Evolutionary conservation across 2,888 invertebrate species (phyloP), one percentile per base, ranked within the genome.

Genomic region (Pheosia gnoma): DNA sequence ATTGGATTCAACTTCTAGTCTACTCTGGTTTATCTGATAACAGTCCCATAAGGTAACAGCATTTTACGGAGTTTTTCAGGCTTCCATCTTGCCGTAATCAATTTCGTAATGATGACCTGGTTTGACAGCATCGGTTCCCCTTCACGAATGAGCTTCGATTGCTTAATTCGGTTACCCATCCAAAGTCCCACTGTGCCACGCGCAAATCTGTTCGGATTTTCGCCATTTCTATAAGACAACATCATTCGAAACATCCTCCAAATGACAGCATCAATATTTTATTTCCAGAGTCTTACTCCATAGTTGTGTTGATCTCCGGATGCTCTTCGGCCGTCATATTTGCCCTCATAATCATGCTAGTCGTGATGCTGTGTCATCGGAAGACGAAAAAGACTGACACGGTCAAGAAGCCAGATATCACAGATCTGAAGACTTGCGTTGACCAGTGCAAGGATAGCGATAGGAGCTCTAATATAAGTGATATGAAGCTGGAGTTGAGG

Each of bases 381-480:
- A 95, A 94, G 76, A 90, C 88, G 47, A 93, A 92, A 66, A 95
- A 94, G 78, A 77, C 79, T 0, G 88, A 88, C n/a, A 38, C 54
- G n/a, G 95, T 94, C 1, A 90, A 94, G 78, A 95, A 96, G 75
- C 95, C 95, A 0, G 95, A 95, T 52, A 84, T 94, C 8, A 90
- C 91, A 0, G 85, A 89, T 47, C 66, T 91, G 60, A 92, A 91
- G 70, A 83, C 78, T 0, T 86, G 86, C 49, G 82, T 82, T 0
- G 88, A 90, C 49, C 84, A 83, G 58, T 95, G 94, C 70, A 96
- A 96, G 72, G 96, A 96, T 82, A 97, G 97, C 59, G 98, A 98
- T 86, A 94, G 97, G 65, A 97, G 96, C 80, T 98, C 98, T 51
- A 98, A 98, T 83, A 97, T 98, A 75, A 98, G 98, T 72, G 98